Conservation (phyloP, 2,888 invertebrate genomes). For the Anarsia innoxiella region DNA sequence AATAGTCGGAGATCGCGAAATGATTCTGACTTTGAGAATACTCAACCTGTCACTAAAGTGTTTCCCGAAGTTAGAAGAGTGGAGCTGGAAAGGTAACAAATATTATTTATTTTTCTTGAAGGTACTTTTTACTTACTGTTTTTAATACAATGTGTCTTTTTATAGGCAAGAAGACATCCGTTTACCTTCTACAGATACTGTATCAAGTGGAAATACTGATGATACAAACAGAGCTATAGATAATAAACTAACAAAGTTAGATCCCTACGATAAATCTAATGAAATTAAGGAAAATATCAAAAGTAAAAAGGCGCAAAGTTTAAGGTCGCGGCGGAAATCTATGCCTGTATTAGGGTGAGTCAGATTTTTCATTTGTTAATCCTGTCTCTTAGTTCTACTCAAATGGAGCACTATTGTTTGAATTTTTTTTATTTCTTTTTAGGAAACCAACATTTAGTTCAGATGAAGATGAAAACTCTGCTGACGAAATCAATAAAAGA, state of each 20-base stretch:
- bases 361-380: background rate
- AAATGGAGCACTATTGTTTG: too few relatives aligned
- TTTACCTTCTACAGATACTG: slow-evolving; percentile 20
- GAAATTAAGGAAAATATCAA: slow-evolving; percentile 27
- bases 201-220: slow-evolving; percentile 18
- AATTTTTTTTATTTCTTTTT: slow-evolving; percentile 18
- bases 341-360: slow-evolving; percentile 41
- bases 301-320: slow-evolving; percentile 21
- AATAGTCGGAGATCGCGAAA: too few relatives aligned
- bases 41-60: background rate
- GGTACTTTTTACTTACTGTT: background rate
- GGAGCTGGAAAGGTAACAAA: background rate
- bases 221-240: slow-evolving; percentile 15
- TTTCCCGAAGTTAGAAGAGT: too few relatives aligned
- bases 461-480: slow-evolving; percentile 36
- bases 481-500: slow-evolving; percentile 14
- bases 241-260: slow-evolving; percentile 13
- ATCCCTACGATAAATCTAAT: slow-evolving; percentile 15
- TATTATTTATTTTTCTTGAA: background rate
- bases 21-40: too few relatives aligned
- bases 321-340: slow-evolving; percentile 44
- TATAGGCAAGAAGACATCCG: slow-evolving; percentile 21
- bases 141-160: slow-evolving; percentile 4
- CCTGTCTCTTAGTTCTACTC: too few relatives aligned
- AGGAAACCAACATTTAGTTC: slow-evolving; percentile 34